Evolutionary conservation across 2,888 invertebrate species (phyloP), one percentile per base, ranked within the genome.

Genomic region (Dicycla oo): DNA sequence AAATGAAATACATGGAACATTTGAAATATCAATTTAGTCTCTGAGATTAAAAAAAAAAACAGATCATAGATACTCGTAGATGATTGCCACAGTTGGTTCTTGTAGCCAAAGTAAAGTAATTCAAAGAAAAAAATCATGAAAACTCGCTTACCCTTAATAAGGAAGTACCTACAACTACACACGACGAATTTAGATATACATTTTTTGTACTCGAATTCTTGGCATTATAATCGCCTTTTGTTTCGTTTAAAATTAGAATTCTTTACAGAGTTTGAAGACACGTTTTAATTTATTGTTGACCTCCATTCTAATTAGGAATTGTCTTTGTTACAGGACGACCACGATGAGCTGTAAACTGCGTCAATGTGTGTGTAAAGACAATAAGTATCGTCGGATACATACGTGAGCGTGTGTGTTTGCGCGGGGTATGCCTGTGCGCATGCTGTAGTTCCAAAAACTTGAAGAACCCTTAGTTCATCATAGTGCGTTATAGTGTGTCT

Each of bases 311-410:
- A 82, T 79, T 53, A 40, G 49, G 63, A 10, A 15, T 86, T 78
- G 57, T 61, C 87, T 94, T 92, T 88, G 92, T 75, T 74, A 53
- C 94, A 95, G 95, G 95, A 95, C 88, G 95, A 95, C 62, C 95
- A 95, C 90, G 95, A 95, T 83, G 95, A 95, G 91, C 89, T 95
- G 93, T 95, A 95, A 93, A 86, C 83, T 82, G 87, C 86, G 80
- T 87, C 74, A 73, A 82, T 86, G 87, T 88, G 90, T 88, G 90
- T 86, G 83, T 77, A 92, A 88, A 92, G 94, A 94, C 94, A 91
- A 88, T 93, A 77, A 75, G 89, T 93, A 92, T 92, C 91, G 83
- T 57, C 80, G 89, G 90, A 91, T 92, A 91, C 86, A 84, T 81
- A 74, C 53, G 88, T 87, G 90, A 85, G 89, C 79, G 80, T 69